A percentile compares a stretch with the other conserved stretches of the same genome.
Evolutionary conservation across 2,797 vertebrate genomes (phyloP).

Genomic region (Cichlasoma orientale): DNA sequence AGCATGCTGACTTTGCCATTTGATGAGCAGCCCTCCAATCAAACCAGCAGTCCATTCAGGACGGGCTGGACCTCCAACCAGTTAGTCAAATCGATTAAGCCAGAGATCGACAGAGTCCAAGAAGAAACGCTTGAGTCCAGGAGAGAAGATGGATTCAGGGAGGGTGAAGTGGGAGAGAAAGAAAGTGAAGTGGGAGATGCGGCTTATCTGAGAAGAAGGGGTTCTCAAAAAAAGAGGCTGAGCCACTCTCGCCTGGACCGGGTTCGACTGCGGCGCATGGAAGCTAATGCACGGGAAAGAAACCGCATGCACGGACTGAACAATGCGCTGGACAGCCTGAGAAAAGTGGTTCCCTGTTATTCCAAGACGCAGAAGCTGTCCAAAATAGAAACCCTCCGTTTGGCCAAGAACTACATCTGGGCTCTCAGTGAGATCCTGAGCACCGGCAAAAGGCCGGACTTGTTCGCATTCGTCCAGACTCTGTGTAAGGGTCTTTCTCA

Average conservation of each 20-base stretch:
- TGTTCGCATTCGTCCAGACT: conserved; percentile 93
- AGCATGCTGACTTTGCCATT: conserved; percentile 91
- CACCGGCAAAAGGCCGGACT: conserved; percentile 91
- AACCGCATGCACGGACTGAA: conserved; percentile 98
- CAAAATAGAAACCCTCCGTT: conserved; percentile 94
- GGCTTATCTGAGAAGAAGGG: conserved; percentile 81
- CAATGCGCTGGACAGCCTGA: conserved; percentile 92
- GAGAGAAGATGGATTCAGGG: conserved; percentile 66
- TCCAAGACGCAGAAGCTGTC: conserved; percentile 98
- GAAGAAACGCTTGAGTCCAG: conserved; percentile 83
- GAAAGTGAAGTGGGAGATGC: neutral
- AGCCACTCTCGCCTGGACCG: conserved; percentile 88
- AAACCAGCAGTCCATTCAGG: conserved; percentile 87
- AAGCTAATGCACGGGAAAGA: conserved; percentile 94
- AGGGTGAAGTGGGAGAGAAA: conserved; percentile 70
- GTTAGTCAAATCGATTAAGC: conserved; percentile 41
- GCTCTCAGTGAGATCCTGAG: conserved; percentile 93
- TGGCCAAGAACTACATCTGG: conserved; percentile 99
- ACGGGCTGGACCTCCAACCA: conserved; percentile 74
- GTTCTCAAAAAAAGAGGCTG: conserved; percentile 89
- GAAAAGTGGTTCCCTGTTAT: conserved; percentile 96
- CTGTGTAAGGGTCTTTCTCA: conserved; percentile 95
- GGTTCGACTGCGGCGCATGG: conserved; percentile 89
- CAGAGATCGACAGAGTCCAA: conserved; percentile 13
- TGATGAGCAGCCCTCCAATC: conserved; percentile 86